Conservation (phyloP, 2,113 vertebrate genomes). For the Actenoides lindsayi region DNA sequence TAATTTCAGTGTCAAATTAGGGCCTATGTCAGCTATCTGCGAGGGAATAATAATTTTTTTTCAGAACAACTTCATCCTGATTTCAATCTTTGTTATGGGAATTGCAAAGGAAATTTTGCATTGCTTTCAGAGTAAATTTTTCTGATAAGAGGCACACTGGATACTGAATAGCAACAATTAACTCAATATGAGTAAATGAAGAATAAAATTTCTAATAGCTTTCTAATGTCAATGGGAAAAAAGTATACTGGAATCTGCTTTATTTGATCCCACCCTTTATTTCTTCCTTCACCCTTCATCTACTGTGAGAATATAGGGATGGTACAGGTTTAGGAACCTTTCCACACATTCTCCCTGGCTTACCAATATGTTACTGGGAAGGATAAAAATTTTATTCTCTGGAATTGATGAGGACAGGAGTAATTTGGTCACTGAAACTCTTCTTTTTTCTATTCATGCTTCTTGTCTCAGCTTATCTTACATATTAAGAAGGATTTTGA, state of each 20-base stretch:
- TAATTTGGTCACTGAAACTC: conserved; percentile 17
- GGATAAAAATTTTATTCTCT: neutral
- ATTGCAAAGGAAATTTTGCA: neutral
- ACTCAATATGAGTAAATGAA: neutral
- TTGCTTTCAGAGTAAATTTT: neutral
- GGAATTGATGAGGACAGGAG: neutral
- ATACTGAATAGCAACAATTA: neutral
- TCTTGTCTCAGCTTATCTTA: neutral
- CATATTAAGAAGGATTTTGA: conserved; percentile 8
- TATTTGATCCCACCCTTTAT: neutral
- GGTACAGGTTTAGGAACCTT: neutral
- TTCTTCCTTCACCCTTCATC: neutral
- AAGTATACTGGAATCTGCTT: neutral
- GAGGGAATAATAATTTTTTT: neutral
- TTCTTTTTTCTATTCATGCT: neutral
- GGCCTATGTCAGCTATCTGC: neutral
- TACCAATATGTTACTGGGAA: neutral
- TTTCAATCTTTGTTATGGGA: accelerated
- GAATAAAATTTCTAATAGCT: neutral
- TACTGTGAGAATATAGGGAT: neutral
- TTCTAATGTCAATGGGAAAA: neutral
- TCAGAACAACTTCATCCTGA: neutral
- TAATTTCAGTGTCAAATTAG: neutral
- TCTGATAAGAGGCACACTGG: neutral
- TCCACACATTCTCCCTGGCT: neutral